Evolutionary conservation across 37 sponge, comb jelly and placozoan genomes (phyloP), one percentile per base, ranked within the genome.

Genomic region (Aplysina aerophoba): DNA sequence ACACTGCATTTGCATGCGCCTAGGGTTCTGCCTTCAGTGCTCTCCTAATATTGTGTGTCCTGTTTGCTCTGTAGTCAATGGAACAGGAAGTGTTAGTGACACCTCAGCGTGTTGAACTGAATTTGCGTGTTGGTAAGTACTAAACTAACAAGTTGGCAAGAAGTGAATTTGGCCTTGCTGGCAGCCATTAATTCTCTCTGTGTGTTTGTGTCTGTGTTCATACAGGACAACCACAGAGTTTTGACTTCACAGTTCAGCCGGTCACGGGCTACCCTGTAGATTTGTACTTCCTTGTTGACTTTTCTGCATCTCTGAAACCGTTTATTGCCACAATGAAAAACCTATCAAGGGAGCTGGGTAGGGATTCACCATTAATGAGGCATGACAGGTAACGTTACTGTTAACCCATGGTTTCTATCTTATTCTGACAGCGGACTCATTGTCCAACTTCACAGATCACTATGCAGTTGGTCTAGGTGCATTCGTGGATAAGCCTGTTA

Each of bases 241-340:
- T 75, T 31, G 54, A 41, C 25, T 75, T 75, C 54, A 75, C 54
- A 5, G 11, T 75, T 41, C n/a, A 24, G 6, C 78, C 78, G 15
- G 13, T 36, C 22, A 31, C 54, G 1, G 53, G 78, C 53, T 75
- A 75, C 37, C 78, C 78, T 2, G 24, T 75, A 16, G 78, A 75
- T 75, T 24, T 75, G 20, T 75, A 75, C 54, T 75, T 75, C 53
- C 15, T 75, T 53, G 19, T 75, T 36, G 78, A 75, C 15, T 75
- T 41, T 75, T 75, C 78, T 19, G 24, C 11, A 40, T 75, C 78
- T n/a, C 15, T 75, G 24, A 25, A n/a, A 11, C 25, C 22, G 2
- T 40, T 75, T 19, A 75, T 75, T 53, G 54, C 39, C 13, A 41
- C 54, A 25, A 0, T 75, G 1, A 39, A 37, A 44, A 75, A 75